Conservation (phyloP, 2,113 vertebrate genomes). For the Porphyrio hochstetteri region DNA sequence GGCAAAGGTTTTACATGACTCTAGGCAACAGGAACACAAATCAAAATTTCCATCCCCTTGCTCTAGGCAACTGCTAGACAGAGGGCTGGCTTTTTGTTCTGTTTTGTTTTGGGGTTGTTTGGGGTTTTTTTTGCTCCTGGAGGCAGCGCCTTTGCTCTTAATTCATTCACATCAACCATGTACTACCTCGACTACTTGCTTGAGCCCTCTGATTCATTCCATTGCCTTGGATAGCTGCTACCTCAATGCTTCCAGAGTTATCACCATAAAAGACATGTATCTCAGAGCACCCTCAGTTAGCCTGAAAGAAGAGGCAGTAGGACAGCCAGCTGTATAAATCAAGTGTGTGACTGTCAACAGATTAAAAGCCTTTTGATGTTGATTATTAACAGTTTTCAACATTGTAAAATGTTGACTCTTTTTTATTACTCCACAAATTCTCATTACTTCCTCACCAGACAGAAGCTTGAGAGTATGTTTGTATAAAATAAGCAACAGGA, state of each 20-base stretch:
- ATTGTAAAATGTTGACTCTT: neutral
- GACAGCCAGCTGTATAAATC: neutral
- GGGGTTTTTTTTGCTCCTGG: neutral
- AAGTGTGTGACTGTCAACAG: neutral
- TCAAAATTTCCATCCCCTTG: neutral
- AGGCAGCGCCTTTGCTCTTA: neutral
- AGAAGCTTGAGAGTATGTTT: neutral
- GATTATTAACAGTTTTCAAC: constrained; percentile 33
- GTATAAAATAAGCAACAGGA: neutral
- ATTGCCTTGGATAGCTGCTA: neutral
- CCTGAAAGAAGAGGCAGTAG: neutral
- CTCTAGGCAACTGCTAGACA: constrained; percentile 3
- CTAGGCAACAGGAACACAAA: constrained; percentile 37
- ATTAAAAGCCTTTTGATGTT: constrained; percentile 26
- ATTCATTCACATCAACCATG: neutral
- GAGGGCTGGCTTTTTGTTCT: neutral
- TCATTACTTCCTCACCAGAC: constrained; percentile 18
- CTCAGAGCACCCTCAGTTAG: neutral
- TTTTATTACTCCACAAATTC: constrained; percentile 25
- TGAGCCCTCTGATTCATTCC: neutral
- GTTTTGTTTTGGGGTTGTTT: too few species aligned
- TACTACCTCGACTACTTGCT: neutral
- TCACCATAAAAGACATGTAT: neutral
- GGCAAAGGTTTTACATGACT: constrained; percentile 34
- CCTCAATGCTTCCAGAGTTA: neutral